A percentile compares a stretch with the other conserved stretches of the same genome.
These are phyloP conservation scores for Crax fasciolata DNA, from an alignment of 2,797 vertebrate species.

Conservation along the genomic window DNA sequence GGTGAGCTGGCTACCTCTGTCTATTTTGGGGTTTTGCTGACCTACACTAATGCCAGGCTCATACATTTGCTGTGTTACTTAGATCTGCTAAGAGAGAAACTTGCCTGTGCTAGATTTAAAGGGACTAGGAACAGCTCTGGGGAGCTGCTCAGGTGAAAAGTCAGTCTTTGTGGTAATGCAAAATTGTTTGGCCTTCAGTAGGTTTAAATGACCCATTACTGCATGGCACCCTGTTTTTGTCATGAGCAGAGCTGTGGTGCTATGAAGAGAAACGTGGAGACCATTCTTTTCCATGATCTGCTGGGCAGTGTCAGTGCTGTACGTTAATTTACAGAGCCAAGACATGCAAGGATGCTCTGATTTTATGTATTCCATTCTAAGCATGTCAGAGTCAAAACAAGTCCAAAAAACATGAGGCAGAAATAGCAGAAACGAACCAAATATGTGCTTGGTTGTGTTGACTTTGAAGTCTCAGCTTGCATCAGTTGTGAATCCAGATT, in stretches of 20 bases:
- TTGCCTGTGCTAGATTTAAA: constrained; percentile 61
- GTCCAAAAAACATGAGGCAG: neutral
- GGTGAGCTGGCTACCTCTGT: neutral
- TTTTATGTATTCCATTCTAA: neutral
- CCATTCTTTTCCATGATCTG: neutral
- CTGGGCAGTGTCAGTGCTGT: neutral
- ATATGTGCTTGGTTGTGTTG: neutral
- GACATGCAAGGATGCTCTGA: neutral
- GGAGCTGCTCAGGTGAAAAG: constrained; percentile 39
- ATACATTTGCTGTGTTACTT: neutral
- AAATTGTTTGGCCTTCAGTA: neutral
- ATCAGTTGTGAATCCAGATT: neutral
- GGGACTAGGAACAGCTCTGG: constrained; percentile 46
- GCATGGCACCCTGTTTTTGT: neutral
- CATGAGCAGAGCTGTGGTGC: neutral
- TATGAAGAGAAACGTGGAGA: neutral
- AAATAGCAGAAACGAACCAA: neutral
- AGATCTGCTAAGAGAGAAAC: constrained; percentile 55
- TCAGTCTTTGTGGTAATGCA: constrained; percentile 32
- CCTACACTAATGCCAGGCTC: neutral
- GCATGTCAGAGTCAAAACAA: neutral
- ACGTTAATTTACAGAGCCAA: neutral
- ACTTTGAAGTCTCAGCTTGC: neutral
- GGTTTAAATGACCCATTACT: neutral
- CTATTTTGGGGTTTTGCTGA: constrained; percentile 54